phyloP scores from a whole-genome alignment of 2,113 vertebrate species.

The Malurus cyaneus region DNA sequence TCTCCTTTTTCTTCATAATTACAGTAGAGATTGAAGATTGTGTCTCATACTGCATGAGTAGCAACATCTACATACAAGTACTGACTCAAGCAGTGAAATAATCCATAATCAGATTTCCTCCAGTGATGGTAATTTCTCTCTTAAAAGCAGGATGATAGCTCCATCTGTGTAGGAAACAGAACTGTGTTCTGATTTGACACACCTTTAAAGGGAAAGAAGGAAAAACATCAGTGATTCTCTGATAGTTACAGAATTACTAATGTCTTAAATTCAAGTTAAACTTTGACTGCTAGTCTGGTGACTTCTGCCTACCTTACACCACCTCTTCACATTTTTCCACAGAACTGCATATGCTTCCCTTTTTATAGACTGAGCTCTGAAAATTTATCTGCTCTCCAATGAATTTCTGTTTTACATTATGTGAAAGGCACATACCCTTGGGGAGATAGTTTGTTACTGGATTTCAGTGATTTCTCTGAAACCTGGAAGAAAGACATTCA shows the following conservation, averaged over 20 bases:
- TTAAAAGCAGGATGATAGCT: background rate
- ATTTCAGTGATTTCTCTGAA: background rate
- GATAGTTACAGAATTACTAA: background rate
- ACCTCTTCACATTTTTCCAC: background rate
- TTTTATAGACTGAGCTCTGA: background rate
- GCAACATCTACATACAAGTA: background rate
- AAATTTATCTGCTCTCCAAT: background rate
- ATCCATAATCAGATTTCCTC: background rate
- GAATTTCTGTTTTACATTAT: background rate
- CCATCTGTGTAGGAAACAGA: background rate
- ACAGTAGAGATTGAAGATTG: background rate
- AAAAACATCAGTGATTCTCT: background rate
- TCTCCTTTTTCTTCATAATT: constrained; percentile 8
- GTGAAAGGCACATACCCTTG: background rate
- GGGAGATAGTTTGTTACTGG: background rate
- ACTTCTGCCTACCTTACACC: background rate
- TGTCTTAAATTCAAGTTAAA: background rate
- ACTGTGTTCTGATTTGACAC: background rate
- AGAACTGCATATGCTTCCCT: background rate
- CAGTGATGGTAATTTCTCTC: background rate
- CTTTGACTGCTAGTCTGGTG: background rate
- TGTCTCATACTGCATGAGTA: background rate
- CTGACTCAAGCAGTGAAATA: background rate
- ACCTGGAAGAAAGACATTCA: background rate
- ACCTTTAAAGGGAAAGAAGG: background rate